Base-by-base conservation (phyloP, 37 sponge, comb jelly and placozoan species). In the Halisarca cf. caerulea region DNA sequence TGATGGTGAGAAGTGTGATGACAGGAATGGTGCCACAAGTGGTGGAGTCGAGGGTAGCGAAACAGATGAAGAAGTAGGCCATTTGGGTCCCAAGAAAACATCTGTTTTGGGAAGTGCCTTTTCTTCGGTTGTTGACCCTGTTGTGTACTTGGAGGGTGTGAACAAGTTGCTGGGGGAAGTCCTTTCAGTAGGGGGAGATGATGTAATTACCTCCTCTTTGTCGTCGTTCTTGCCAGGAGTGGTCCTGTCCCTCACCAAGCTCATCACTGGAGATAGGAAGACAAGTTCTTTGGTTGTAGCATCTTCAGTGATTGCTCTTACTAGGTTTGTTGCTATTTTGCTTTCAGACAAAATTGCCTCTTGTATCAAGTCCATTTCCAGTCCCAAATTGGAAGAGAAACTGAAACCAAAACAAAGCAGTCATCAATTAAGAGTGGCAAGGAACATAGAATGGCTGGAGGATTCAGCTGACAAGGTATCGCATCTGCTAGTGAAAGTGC, bases 221-320 rank as follows among this genome's bases (percentile, higher is more conserved):
- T 33, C 77, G 1, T 88, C 86, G 38, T 91, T 91, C 51, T 77
- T 91, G 20, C 92, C 92, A 3, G 92, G 92, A 23, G 71, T 91
- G 11, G 71, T 81, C 68, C 54, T 74, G 2, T 58, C 53, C 9
- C 37, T 88, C 27, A 68, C 66, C 34, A 85, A 88, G 23, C 44
- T 91, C 32, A 60, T 91, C 28, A 79, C 92, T 18, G 54, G 68
- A n/a, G 69, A 85, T 37, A 21, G 47, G 3, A 88, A 82, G 23
- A 57, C 78, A 1, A 85, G 81, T 8, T 58, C 66, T 24, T 36
- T 89, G 35, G 85, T 85, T 23, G 80, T 85, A 42, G 44, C 23
- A 14, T 64, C 66, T 1, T 62, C 66, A 3, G 32, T 61, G 2
- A 3, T 64, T 40, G 66, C 43, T 4, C 58, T 60, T 27, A 62